Evolutionary conservation across 35 echinoderm and acorn worm genomes (phyloP), one percentile per base, ranked within the genome.

Genomic region (Amphiura filiformis): DNA sequence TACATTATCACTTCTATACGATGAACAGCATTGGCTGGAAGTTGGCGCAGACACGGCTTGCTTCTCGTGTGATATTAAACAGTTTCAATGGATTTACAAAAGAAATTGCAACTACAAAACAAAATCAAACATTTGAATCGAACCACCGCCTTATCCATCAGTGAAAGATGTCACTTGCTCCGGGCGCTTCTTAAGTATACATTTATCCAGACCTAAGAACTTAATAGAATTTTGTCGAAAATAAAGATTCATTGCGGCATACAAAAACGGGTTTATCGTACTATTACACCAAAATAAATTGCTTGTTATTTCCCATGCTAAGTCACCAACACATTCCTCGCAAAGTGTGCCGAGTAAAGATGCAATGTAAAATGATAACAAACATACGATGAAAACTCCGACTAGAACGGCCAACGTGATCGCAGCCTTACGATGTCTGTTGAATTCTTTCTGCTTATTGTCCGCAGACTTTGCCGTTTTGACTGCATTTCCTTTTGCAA

Each of bases 231-330:
- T 90, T 7, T 70, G 37, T 57, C 83, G 76, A 35, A 94, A 89
- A 20, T 85, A 82, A 4, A 86, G 39, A 39, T 86, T 80, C 18
- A 80, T 89, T 18, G 81, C 61, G n/a, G 92, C 92, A 34, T 94
- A 94, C 15, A 94, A 75, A 56, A 94, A 90, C 35, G 92, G 92
- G 41, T 94, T 94, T 12, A 94, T 56, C 34, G 82, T 80, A 2
- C 87, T 90, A 34, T 94, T 94, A 35, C 92, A 85, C 87, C 92
- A 94, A 44, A 94, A 35, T 38, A 94, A 36, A 38, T 94, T 86
- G 76, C 84, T 89, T 0, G 78, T 78, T 0, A 86, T 70, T 76
- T 89, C 87, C 92, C 92, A 94, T 0, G 83, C 76, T 26, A 81
- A 36, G 13, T 89, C 87, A 20, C 32, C 32, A 36, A 84, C 37